Evolutionary conservation across 2,113 vertebrate genomes (phyloP).

Genomic region (Archocentrus centrarchus): DNA sequence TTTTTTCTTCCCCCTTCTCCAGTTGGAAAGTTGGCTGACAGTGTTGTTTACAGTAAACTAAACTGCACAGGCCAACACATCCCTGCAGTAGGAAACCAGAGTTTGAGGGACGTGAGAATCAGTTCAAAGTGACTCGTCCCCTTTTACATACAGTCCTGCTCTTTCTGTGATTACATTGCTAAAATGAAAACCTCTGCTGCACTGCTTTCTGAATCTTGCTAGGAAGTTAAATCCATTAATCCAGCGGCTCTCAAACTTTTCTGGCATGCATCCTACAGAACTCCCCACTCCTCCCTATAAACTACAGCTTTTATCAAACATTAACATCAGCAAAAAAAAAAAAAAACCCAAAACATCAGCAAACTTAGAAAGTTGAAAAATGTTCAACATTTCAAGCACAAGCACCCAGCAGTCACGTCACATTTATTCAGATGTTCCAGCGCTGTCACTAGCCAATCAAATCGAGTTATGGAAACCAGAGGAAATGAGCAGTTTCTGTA

Average conservation of each 20-base stretch:
- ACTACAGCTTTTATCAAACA: not conserved
- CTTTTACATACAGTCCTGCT: not conserved
- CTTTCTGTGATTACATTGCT: not conserved
- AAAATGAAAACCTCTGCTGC: not conserved
- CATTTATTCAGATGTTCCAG: not conserved
- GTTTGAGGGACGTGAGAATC: not conserved
- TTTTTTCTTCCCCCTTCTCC: not conserved
- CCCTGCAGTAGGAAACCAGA: not conserved
- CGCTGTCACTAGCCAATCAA: not conserved
- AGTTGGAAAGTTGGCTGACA: not conserved
- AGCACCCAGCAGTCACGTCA: not conserved
- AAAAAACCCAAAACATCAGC: not conserved
- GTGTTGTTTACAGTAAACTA: constrained; percentile 3
- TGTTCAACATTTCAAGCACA: not conserved
- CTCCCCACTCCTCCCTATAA: not conserved
- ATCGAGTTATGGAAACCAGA: not conserved
- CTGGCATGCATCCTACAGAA: not conserved
- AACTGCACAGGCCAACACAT: not conserved
- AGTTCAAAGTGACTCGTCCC: not conserved
- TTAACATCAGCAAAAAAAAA: not conserved
- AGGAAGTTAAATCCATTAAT: not conserved
- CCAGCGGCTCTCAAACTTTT: not conserved
- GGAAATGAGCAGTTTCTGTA: not conserved
- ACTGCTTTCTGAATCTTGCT: not conserved
- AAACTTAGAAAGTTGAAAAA: not conserved